A percentile compares a stretch with the other conserved stretches of the same genome.
These are phyloP conservation scores for Pilophorus perplexus DNA, from an alignment of 2,888 invertebrate genomes.

Conservation along the genomic window DNA sequence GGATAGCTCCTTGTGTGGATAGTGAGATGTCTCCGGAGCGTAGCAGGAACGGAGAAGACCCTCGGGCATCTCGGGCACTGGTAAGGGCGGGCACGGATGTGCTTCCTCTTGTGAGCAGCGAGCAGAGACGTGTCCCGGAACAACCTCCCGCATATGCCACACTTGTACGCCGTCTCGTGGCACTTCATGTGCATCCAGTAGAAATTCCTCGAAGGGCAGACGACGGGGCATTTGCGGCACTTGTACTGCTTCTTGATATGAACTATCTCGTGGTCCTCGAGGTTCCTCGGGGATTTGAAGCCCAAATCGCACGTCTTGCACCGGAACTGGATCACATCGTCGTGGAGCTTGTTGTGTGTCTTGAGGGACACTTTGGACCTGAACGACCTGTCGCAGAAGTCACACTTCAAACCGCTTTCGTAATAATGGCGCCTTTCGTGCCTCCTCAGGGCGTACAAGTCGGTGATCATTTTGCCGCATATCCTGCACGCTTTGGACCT, in stretches of 20 bases:
- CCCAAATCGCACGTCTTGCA: constrained; percentile 40
- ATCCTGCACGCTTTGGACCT: constrained; percentile 38
- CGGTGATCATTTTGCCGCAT: constrained; percentile 42
- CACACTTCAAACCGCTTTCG: constrained; percentile 41
- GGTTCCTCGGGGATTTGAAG: constrained; percentile 28
- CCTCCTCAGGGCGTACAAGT: constrained; percentile 34
- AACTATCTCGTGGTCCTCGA: constrained; percentile 41
- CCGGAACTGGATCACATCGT: constrained; percentile 30
- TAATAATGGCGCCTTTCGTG: constrained; percentile 44
- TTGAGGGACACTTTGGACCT: constrained; percentile 40
- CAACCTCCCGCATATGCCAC: constrained; percentile 40
- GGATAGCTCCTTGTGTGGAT: constrained; percentile 22
- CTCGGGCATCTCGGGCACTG: constrained; percentile 44
- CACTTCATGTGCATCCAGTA: constrained; percentile 44
- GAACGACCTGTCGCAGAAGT: constrained; percentile 43
- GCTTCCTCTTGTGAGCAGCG: constrained; percentile 44
- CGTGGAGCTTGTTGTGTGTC: constrained; percentile 35
- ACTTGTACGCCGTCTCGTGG: constrained; percentile 43
- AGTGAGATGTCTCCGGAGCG: constrained; percentile 40
- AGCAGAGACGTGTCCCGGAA: constrained; percentile 45
- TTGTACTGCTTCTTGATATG: constrained; percentile 41
- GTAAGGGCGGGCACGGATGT: constrained; percentile 42
- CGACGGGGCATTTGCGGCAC: constrained; percentile 36
- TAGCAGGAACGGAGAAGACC: constrained; percentile 42
- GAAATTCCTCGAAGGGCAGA: constrained; percentile 32